Base-by-base conservation (phyloP, 1,140 invertebrate genomes). In the Akabosia matsudoensis region DNA sequence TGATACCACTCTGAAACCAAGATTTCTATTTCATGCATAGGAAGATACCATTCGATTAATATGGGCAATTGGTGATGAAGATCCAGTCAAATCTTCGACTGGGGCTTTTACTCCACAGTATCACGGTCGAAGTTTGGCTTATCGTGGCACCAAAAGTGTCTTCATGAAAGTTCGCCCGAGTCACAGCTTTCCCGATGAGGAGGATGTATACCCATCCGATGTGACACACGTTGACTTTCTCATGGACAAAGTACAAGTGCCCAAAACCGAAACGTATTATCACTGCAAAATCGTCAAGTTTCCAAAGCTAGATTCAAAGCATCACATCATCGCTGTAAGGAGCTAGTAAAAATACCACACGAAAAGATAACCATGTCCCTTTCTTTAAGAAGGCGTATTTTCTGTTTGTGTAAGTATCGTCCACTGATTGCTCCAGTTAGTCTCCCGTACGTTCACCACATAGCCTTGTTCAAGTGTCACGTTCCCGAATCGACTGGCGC, bases 401-500 rank as follows among this genome's bases (percentile, higher is more conserved):
- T 33, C 28, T 54, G 78, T 51, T 82, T 34, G 18, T 72, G 24
- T 4, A 80, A 90, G 83, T 94, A 92, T 83, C 89, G 91, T 70
- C 92, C 93, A 0, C 79, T 93, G 0, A 76, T 85, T 3, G 76
- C 82, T 74, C 33, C 76, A 33, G 82, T 82, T 54, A 82, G 89
- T 81, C 84, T 87, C 33, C 87, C 85, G 1, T 85, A 91, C 45
- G 90, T 94, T 0, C 92, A 94, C 83, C 93, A 94, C 82, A 91
- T 94, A 87, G 89, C 92, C 16, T 82, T 95, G 16, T 93, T 93
- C 84, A 92, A 93, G 82, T 95, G 93, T 82, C 88, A 89, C 0
- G 86, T 87, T 14, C 77, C 81, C 10, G 75, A 73, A 33, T 0
- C 33, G 34, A 30, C 75, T 31, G 77, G 76, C 22, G 75, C 31